phyloP scores from a whole-genome alignment of 2,113 vertebrate genomes.

The Martes martes region DNA sequence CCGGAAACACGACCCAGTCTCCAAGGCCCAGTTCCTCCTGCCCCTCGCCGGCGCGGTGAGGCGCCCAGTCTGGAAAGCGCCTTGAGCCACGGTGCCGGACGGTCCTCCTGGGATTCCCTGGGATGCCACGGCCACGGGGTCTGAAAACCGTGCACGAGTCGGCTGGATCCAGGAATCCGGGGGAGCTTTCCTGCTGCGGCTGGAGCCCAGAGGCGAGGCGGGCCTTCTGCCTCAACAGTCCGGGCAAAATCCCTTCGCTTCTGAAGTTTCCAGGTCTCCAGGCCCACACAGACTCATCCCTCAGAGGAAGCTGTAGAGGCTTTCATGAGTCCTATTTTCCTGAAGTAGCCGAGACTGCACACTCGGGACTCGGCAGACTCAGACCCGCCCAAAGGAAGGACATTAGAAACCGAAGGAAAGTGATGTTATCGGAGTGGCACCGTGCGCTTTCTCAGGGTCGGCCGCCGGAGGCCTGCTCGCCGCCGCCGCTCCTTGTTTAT shows the following conservation, averaged over 20 bases:
- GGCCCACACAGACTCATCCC: rapidly evolving
- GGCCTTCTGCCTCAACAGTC: rapidly evolving
- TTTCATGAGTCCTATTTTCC: rapidly evolving
- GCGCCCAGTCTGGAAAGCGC: not conserved
- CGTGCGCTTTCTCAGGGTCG: not conserved
- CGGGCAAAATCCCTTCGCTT: not conserved
- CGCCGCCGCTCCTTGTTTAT: rapidly evolving
- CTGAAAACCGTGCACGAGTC: rapidly evolving
- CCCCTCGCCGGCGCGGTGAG: not conserved
- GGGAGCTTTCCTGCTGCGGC: rapidly evolving
- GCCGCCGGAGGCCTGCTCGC: not conserved
- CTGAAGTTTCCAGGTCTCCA: not conserved
- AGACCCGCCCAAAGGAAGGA: not conserved
- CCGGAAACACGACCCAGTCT: not conserved
- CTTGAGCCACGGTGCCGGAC: not conserved
- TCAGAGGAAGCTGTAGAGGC: rapidly evolving
- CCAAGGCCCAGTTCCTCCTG: not conserved
- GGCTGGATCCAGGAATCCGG: no score
- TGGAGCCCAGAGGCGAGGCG: not conserved
- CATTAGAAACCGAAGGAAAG: not conserved
- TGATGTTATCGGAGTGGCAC: not conserved
- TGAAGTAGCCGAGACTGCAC: no score
- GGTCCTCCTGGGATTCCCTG: not conserved
- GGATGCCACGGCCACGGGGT: rapidly evolving
- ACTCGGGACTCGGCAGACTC: not conserved